Percentiles rank a stretch among this genome's conserved stretches.
Evolutionary conservation across 92 coral and sea anemone genomes (phyloP).

Genomic region (Muricea muricata): DNA sequence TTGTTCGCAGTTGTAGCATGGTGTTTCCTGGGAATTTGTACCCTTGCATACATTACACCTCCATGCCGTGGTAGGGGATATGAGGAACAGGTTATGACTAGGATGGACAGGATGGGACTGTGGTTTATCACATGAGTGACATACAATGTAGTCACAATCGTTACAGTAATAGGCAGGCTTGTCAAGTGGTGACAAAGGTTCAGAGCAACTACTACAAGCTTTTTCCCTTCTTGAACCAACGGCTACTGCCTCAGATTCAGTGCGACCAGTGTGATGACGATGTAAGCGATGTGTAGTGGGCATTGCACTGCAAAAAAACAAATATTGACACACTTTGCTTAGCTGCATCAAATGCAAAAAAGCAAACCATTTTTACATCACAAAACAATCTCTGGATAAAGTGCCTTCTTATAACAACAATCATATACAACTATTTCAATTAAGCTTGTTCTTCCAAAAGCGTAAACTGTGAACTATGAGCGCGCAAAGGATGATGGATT

Average conservation of each 20-base stretch:
- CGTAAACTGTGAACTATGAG: too few relatives aligned
- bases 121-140: not conserved
- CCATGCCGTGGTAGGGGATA: slow-evolving; percentile 47
- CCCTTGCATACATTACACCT: slow-evolving; percentile 75
- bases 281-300: not conserved
- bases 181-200: not conserved
- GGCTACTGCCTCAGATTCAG: not conserved
- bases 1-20: slow-evolving; percentile 63
- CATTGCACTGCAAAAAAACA: not conserved
- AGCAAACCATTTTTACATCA: too few relatives aligned
- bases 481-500: too few relatives aligned
- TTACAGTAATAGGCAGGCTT: slow-evolving; percentile 3
- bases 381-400: too few relatives aligned
- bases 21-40: slow-evolving; percentile 50
- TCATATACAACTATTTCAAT: too few relatives aligned
- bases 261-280: slow-evolving; percentile 1
- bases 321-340: too few relatives aligned
- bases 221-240: not conserved
- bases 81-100: not conserved
- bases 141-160: not conserved
- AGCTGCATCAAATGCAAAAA: too few relatives aligned
- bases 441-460: too few relatives aligned
- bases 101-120: slow-evolving; percentile 40
- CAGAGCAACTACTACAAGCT: not conserved
- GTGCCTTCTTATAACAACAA: too few relatives aligned